Evolutionary conservation across 2,113 vertebrate species (phyloP).

Genomic region (Antechinus stuartii): DNA sequence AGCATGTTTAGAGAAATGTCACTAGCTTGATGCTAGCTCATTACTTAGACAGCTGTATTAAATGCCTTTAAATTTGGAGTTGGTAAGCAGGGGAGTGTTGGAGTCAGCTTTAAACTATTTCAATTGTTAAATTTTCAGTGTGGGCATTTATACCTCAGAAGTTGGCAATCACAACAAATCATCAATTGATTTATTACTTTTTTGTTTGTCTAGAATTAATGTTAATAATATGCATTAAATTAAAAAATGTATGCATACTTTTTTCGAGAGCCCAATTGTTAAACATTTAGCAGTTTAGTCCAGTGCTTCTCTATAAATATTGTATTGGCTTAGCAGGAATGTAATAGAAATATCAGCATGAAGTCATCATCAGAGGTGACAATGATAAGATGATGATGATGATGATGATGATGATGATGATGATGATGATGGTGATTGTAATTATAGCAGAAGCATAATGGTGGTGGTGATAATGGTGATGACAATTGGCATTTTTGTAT

Average conservation of each 20-base stretch:
- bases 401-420: background rate
- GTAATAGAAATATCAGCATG: background rate
- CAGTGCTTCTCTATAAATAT: background rate
- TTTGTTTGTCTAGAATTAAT: background rate
- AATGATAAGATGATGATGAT: background rate
- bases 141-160: background rate
- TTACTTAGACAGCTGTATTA: constrained; percentile 94
- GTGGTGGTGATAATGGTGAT: background rate
- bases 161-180: background rate
- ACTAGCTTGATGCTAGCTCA: constrained; percentile 92
- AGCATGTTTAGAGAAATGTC: constrained; percentile 92
- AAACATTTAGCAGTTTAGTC: background rate
- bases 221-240: background rate
- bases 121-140: background rate
- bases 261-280: background rate
- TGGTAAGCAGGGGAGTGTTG: background rate
- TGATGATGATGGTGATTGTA: background rate
- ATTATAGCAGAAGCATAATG: background rate
- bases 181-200: background rate
- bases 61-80: constrained; percentile 90
- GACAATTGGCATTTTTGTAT: constrained; percentile 21
- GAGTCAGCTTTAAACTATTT: background rate
- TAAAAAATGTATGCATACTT: background rate
- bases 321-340: background rate
- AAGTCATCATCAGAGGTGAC: background rate